Conservation (phyloP, 2,888 invertebrate species). For the Timema cristinae region DNA sequence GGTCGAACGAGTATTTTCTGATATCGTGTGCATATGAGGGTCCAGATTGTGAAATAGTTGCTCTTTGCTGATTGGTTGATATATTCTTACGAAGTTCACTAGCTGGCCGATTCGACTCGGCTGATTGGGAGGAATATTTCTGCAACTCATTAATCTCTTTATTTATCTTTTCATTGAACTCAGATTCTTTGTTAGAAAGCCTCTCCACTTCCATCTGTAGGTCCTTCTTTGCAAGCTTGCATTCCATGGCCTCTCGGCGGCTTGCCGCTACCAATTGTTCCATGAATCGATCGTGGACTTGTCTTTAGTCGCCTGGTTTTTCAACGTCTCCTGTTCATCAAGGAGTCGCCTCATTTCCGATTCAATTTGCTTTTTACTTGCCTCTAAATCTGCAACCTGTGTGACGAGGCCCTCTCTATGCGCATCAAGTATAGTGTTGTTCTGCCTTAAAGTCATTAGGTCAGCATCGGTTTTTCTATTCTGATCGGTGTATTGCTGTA, state of each 20-base stretch:
- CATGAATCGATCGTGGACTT: conserved; percentile 50
- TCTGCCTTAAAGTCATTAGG: conserved; percentile 54
- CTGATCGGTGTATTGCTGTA: conserved; percentile 56
- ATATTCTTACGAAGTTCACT: conserved; percentile 51
- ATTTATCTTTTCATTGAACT: conserved; percentile 34
- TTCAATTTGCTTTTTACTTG: conserved; percentile 44
- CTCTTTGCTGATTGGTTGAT: conserved; percentile 38
- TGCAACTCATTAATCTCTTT: conserved; percentile 42
- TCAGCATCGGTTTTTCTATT: conserved; percentile 58
- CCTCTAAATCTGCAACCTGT: conserved; percentile 51
- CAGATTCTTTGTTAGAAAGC: conserved; percentile 53
- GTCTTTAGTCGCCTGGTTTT: conserved; percentile 47
- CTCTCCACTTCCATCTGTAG: conserved; percentile 56
- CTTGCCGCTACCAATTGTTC: conserved; percentile 54
- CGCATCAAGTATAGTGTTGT: conserved; percentile 60
- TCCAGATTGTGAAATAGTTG: not conserved
- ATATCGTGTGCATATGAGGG: not conserved
- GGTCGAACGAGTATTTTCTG: too few species aligned
- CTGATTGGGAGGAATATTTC: conserved; percentile 51
- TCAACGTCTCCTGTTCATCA: conserved; percentile 46
- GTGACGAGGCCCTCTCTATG: conserved; percentile 60
- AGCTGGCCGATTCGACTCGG: conserved; percentile 52
- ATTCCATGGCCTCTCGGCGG: conserved; percentile 58
- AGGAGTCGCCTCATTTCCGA: conserved; percentile 49
- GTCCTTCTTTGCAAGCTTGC: conserved; percentile 60